Conservation (phyloP, 2,113 vertebrate genomes). For the Paedocypris sp. region DNA sequence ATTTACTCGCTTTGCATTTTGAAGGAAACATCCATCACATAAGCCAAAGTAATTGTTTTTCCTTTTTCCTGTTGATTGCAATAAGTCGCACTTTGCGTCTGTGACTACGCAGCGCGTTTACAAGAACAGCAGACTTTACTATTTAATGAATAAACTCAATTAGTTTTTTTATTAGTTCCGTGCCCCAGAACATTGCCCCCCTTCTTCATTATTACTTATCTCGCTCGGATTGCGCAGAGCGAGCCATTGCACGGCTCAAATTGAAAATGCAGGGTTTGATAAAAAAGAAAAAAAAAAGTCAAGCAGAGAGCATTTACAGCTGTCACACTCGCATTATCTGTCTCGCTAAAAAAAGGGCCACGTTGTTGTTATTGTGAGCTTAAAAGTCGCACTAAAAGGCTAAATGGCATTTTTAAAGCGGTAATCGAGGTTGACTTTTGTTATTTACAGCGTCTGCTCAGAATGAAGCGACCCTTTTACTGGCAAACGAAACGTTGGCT, state of each 20-base stretch:
- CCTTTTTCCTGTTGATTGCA: neutral
- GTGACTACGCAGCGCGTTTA: constrained; percentile 8
- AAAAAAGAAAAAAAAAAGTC: constrained; percentile 22
- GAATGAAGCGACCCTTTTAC: constrained; percentile 18
- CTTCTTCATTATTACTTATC: constrained; percentile 18
- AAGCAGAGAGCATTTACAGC: constrained; percentile 6
- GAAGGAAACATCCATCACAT: constrained; percentile 17
- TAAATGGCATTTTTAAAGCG: constrained; percentile 25
- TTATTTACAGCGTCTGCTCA: neutral
- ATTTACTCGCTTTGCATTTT: constrained; percentile 14
- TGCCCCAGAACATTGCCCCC: neutral
- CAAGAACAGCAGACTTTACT: neutral
- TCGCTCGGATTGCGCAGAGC: constrained; percentile 1
- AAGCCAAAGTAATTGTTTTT: constrained; percentile 2
- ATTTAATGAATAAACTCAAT: constrained; percentile 16
- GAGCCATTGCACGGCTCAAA: neutral
- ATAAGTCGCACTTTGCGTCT: neutral
- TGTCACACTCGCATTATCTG: constrained; percentile 6
- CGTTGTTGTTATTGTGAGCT: constrained; percentile 24
- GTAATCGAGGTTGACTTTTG: constrained; percentile 34
- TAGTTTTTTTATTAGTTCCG: constrained; percentile 6
- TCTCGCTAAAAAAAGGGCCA: neutral
- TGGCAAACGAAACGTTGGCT: constrained; percentile 19
- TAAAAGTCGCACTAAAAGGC: constrained; percentile 27
- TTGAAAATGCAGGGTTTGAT: constrained; percentile 19